Evolutionary conservation across 2,888 invertebrate species (phyloP), one percentile per base, ranked within the genome.

Genomic region (Cephus pulcher): DNA sequence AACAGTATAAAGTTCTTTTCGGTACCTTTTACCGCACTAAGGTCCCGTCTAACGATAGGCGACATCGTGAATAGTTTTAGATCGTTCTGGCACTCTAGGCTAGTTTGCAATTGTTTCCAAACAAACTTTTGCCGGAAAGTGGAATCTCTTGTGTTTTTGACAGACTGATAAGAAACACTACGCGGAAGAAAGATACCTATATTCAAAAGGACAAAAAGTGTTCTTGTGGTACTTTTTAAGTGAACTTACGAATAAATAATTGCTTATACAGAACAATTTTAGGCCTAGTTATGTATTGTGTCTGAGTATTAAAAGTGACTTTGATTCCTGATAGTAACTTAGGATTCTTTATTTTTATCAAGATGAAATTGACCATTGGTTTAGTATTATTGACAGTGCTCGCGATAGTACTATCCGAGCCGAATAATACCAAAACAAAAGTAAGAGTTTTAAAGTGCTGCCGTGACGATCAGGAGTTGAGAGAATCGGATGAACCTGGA

Each of bases 391-490:
- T 56, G 56, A 56, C 56, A 56, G 56, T 56, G 56, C 23, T 56
- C 56, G 56, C 56, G 56, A 23, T 56, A 56, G 56, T 56, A 56
- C 23, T 56, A 56, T 56, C 56, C 56, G 56, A 56, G 56, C 56
- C 56, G 23, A 56, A 32, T 15, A 40, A 32, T 34, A 68, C 40
- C 15, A 75, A 4, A 34, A 69, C 34, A 75, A 82, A 83, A 76
- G 90, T 92, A 73, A 88, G 85, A 71, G 91, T 94, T 74, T 91
- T 93, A 83, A 93, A 93, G 88, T 95, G 94, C 89, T 94, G 94
- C 86, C 93, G 91, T 35, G 90, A 91, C 80, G 93, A 93, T 75
- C 93, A 94, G 87, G 91, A 92, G 82, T 89, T 93, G 81, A 91
- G 91, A 79, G 89, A 87, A 80, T 88, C 92, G 86, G 91, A 91